Percentiles rank a stretch among this genome's conserved stretches.
Conservation (phyloP, 2,888 invertebrate genomes). For the Tetrapedia diversipes region DNA sequence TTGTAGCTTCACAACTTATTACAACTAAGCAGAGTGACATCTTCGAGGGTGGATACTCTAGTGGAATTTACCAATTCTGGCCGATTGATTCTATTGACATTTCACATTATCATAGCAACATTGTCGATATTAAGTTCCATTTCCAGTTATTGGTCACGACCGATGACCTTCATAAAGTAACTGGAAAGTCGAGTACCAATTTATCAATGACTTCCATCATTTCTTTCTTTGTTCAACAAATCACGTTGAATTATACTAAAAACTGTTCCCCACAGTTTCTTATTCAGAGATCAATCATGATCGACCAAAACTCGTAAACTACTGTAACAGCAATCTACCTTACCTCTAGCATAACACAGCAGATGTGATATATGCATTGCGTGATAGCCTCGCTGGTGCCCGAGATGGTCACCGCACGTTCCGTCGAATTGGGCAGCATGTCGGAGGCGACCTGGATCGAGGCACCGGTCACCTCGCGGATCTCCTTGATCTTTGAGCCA, state of each 20-base stretch:
- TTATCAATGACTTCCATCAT: too few species aligned
- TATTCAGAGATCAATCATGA: too few species aligned
- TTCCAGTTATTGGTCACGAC: too few species aligned
- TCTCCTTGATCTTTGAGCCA: constrained; percentile 99
- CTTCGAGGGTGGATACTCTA: background rate
- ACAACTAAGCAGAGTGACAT: background rate
- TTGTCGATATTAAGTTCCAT: too few species aligned
- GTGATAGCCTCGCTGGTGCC: constrained; percentile 99
- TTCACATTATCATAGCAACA: too few species aligned
- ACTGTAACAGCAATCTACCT: constrained; percentile 72
- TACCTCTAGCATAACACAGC: constrained; percentile 99
- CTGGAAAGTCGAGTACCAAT: too few species aligned
- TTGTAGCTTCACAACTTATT: background rate
- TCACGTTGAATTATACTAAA: too few species aligned
- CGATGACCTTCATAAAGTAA: too few species aligned
- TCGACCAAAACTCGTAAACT: too few species aligned
- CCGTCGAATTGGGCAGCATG: constrained; percentile 99
- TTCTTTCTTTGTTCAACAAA: too few species aligned
- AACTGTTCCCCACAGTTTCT: too few species aligned
- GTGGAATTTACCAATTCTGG: background rate
- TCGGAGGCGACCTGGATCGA: constrained; percentile 98
- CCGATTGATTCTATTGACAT: too few species aligned
- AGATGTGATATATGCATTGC: constrained; percentile 99
- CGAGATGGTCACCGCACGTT: constrained; percentile 98
- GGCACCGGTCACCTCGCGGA: constrained; percentile 97